Conservation (phyloP, 1,140 invertebrate species). For the Atta colombica region DNA sequence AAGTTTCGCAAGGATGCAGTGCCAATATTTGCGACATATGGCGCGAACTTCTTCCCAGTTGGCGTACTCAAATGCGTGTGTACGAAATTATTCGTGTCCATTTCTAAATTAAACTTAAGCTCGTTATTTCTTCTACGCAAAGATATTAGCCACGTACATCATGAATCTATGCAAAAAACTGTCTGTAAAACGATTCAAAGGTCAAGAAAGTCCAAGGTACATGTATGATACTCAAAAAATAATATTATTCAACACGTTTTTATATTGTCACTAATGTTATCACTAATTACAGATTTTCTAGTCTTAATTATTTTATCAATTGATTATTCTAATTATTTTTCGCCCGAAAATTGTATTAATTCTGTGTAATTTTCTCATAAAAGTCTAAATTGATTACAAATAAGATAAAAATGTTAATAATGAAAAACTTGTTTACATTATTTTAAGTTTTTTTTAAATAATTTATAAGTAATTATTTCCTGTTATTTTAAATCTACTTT, state of each 20-base stretch:
- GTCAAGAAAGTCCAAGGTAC: conserved; percentile 51
- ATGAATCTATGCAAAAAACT: conserved; percentile 45
- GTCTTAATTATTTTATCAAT: neutral
- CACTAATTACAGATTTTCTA: conserved; percentile 9
- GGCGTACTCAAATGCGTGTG: neutral
- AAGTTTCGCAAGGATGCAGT: neutral
- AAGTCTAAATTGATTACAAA: neutral
- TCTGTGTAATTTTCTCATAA: neutral
- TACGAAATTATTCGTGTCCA: conserved; percentile 46
- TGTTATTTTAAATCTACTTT: neutral
- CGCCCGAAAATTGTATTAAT: neutral
- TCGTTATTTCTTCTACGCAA: neutral
- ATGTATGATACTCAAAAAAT: neutral
- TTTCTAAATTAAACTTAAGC: conserved; percentile 43
- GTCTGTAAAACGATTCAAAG: conserved; percentile 45
- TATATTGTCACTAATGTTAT: neutral
- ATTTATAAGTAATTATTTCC: neutral
- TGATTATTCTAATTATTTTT: neutral
- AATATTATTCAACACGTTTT: neutral
- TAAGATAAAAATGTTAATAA: neutral
- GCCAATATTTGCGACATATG: conserved; percentile 47
- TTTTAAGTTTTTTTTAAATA: neutral
- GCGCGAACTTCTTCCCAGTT: conserved; percentile 27
- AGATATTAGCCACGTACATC: conserved; percentile 2
- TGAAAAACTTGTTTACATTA: neutral